A percentile compares a stretch with the other conserved stretches of the same genome.
These are phyloP conservation scores for Drosophila crucigera DNA, from an alignment of 2,888 invertebrate genomes.

Conservation along the genomic window DNA sequence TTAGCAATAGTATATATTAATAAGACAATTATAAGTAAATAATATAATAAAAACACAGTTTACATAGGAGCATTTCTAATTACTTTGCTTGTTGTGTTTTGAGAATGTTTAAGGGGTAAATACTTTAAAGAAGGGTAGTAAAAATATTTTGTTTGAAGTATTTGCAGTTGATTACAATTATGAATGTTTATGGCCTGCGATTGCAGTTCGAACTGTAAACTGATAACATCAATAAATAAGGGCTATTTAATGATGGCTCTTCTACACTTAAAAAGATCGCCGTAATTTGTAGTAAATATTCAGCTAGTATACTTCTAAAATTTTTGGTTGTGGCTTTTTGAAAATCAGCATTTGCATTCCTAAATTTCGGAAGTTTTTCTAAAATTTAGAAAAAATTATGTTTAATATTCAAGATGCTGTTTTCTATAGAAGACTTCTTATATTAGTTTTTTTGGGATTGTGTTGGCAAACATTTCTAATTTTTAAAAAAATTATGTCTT, in stretches of 20 bases:
- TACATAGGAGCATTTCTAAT: not conserved
- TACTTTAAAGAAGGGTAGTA: not conserved
- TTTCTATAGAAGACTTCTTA: too few relatives aligned
- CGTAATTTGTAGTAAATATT: not conserved
- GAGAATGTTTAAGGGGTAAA: not conserved
- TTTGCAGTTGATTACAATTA: conserved; percentile 26
- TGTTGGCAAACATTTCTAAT: not conserved
- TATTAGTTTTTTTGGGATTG: too few relatives aligned
- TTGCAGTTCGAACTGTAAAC: conserved; percentile 16
- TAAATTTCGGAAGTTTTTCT: not conserved
- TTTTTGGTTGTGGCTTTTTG: not conserved
- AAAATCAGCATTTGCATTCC: not conserved
- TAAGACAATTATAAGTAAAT: not conserved
- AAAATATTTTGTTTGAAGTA: not conserved
- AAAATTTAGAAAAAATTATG: not conserved
- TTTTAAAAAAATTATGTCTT: not conserved
- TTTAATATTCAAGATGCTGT: too few relatives aligned
- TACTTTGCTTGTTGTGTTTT: not conserved
- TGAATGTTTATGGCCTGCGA: conserved; percentile 30
- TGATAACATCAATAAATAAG: conserved; percentile 4
- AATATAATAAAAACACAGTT: not conserved
- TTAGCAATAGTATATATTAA: not conserved
- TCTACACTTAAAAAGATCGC: conserved; percentile 13
- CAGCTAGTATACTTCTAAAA: not conserved
- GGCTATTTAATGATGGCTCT: conserved; percentile 43